Evolutionary conservation across 64 coral and sea anemone species (phyloP), one percentile per base, ranked within the genome.

Genomic region (Stichodactyla helianthus): DNA sequence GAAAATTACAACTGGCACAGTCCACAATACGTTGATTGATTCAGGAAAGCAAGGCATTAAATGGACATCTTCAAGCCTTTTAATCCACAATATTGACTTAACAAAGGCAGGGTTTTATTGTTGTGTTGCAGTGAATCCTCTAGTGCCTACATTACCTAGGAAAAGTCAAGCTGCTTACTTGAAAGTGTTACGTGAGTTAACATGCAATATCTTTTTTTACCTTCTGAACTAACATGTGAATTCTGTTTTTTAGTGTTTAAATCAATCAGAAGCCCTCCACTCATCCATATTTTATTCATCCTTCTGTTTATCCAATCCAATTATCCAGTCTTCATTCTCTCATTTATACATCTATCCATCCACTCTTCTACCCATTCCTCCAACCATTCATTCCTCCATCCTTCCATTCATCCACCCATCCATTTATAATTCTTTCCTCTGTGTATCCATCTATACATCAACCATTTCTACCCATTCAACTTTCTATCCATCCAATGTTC

Each of bases 111-210:
- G 96, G n/a, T 87, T 68, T 55, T 98, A 98, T 70, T 82, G 93
- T 68, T 98, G 93, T 90, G 93, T 98, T 31, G 96, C 96, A 28
- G 62, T 85, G n/a, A 98, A 98, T 71, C 90, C 93, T 7, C 54
- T 98, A 7, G 54, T 90, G 4, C 88, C 82, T 6, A 16, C 79
- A 71, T 54, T 79, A 54, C 81, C 17, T 53, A 89, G 83, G 71
- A 88, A 65, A 62, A 98, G 96, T 22, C 12, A 84, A 9, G 82
- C 59, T 61, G 96, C 85, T 17, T 86, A 79, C 53, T 89, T 98
- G 9, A 87, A 51, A 83, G 93, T 98, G 51, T 89, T 92, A 13
- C 93, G 96, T 98, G 92, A 95, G 96, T 98, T 22, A 55, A 11
- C 10, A n/a, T 53, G 60, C 10, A 59, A 12, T 5, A 59, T 25